Evolutionary conservation across 92 coral and sea anemone species (phyloP).

Genomic region (Anthopleura xanthogrammica): DNA sequence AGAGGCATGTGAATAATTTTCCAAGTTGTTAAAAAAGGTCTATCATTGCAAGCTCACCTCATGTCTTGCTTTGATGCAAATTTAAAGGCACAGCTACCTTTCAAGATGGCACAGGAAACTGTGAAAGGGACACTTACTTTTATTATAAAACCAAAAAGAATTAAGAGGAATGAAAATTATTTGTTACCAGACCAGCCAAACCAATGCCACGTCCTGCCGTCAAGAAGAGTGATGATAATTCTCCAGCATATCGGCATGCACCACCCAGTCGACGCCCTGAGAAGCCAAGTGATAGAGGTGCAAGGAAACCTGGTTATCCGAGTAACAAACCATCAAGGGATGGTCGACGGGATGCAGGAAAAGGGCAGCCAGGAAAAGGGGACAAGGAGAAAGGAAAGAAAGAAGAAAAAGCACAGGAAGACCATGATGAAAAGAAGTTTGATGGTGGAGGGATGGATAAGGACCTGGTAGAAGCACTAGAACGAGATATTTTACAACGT

Average conservation of each 20-base stretch:
- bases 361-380: constrained; percentile 56
- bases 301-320: constrained; percentile 53
- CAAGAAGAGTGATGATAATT: constrained; percentile 78
- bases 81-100: too few species aligned
- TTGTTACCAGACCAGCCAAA: constrained; percentile 67
- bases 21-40: too few species aligned
- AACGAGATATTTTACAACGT: constrained; percentile 91
- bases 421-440: constrained; percentile 88
- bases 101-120: too few species aligned
- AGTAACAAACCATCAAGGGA: constrained; percentile 79
- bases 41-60: too few species aligned
- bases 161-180: constrained; percentile 2
- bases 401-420: constrained; percentile 62
- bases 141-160: neutral
- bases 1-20: too few species aligned
- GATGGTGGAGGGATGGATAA: constrained; percentile 94
- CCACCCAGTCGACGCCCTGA: constrained; percentile 73
- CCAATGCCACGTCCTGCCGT: constrained; percentile 88
- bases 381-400: constrained; percentile 83
- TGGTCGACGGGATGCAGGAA: constrained; percentile 47
- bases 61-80: too few species aligned
- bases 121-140: too few species aligned
- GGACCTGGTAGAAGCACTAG: constrained; percentile 94
- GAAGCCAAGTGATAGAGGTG: constrained; percentile 68
- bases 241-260: constrained; percentile 71